Conservation (phyloP, 2,888 invertebrate genomes). For the Sylvicola fuscatus region DNA sequence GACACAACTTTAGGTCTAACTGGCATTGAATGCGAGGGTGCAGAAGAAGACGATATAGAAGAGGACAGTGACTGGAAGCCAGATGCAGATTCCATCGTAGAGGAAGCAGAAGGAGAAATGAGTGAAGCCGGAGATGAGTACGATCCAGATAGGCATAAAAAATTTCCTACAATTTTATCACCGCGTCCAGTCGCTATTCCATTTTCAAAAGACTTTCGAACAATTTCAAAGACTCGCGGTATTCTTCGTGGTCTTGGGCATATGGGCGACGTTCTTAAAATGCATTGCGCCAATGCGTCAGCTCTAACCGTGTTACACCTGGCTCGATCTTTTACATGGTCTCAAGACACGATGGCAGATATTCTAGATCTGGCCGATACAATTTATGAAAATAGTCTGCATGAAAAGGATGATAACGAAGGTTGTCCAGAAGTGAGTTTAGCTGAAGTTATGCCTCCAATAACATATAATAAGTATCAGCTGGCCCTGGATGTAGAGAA, state of each 20-base stretch:
- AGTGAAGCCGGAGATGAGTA: background rate
- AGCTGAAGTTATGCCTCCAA: constrained; percentile 5
- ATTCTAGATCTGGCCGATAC: constrained; percentile 20
- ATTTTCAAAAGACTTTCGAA: background rate
- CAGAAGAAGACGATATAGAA: constrained; percentile 3
- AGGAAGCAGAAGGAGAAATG: background rate
- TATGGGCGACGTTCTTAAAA: constrained; percentile 17
- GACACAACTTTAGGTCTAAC: background rate
- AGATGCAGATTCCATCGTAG: constrained; percentile 1
- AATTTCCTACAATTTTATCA: too few species aligned
- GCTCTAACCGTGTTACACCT: constrained; percentile 21
- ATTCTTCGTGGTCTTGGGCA: constrained; percentile 10
- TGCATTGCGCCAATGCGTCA: constrained; percentile 21
- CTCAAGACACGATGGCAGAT: constrained; percentile 18
- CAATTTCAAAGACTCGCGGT: background rate
- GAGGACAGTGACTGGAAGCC: too few species aligned
- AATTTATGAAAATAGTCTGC: constrained; percentile 13
- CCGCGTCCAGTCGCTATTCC: too few species aligned
- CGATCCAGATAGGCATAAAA: too few species aligned
- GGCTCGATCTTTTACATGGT: constrained; percentile 21
- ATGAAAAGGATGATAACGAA: constrained; percentile 14
- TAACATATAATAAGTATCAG: constrained; percentile 5
- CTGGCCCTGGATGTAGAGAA: constrained; percentile 9
- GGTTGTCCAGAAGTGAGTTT: constrained; percentile 8
- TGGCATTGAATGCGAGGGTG: background rate